Base-by-base conservation (phyloP, 2,113 vertebrate genomes). In the Mellivora capensis region DNA sequence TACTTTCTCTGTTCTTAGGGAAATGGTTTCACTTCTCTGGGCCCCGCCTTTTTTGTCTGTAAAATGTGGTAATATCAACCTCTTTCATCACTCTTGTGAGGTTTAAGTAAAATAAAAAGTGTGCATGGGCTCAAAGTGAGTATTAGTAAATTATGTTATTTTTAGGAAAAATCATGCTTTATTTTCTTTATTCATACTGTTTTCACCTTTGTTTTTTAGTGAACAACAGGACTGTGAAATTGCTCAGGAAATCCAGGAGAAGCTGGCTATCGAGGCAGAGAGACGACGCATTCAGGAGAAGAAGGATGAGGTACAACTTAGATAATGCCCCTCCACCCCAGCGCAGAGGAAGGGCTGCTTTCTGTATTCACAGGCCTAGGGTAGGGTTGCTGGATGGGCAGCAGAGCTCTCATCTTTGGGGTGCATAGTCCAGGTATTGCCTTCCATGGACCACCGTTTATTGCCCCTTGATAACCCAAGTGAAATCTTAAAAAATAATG, bases 231-330 rank as follows among this genome's bases (percentile, higher is more conserved):
- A 99, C 96, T 99, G 98, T 0, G 99, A 99, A 98, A 99, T 99
- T 1, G 99, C 99, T 97, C 99, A 99, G 97, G 99, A 99, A 98
- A 99, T 99, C 98, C 99, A 99, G 98, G 99, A 99, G 97, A 98
- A 99, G 97, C 99, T 99, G 95, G 99, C 99, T 5, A 99, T 99
- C 97, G 99, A 99, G 98, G 99, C 99, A 0, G 99, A 99, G 95
- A 99, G 98, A 77, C 99, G 99, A 69, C 99, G 99, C 52, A 98
- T 98, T 87, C 99, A 99, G 97, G 99, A 99, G 97, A 99, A 99
- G 97, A 99, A 99, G 71, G 99, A 99, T 27, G 99, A 99, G 98
- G 99, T 99, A 98, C 95, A 96, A 79, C 37, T 72, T 82, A 77
- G 18, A 42, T 15, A n/a, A 67, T n/a, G 27, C 8, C 18, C 61